Evolutionary conservation across 2,113 vertebrate species (phyloP).

Genomic region (Pelodiscus sinensis): DNA sequence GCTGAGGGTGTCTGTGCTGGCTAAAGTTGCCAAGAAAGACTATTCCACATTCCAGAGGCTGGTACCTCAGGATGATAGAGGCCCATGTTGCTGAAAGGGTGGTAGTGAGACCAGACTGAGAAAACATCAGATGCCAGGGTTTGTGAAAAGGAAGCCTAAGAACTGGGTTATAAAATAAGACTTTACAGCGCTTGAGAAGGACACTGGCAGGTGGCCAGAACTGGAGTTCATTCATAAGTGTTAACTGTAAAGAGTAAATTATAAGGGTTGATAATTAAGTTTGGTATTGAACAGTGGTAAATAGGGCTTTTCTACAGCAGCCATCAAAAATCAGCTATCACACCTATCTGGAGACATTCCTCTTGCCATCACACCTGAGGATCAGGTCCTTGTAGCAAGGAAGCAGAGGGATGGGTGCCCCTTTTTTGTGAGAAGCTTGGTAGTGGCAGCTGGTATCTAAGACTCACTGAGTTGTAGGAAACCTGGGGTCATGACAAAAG

Average conservation of each 20-base stretch:
- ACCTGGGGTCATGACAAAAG: not conserved
- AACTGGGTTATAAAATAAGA: not conserved
- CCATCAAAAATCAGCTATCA: not conserved
- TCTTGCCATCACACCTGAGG: not conserved
- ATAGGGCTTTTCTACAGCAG: not conserved
- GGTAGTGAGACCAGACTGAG: not conserved
- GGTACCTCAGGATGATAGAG: not conserved
- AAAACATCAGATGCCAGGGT: not conserved
- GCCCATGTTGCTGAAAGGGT: not conserved
- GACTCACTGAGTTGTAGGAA: not conserved
- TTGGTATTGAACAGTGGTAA: not conserved
- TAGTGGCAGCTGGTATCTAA: not conserved
- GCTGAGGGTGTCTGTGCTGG: not conserved
- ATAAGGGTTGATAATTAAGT: not conserved
- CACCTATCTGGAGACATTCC: not conserved
- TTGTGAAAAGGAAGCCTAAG: not conserved
- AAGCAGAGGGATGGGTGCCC: not conserved
- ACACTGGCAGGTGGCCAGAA: not conserved
- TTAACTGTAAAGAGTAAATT: not conserved
- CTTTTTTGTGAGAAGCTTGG: not conserved
- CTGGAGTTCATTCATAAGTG: not conserved
- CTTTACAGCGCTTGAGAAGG: not conserved
- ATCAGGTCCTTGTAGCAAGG: not conserved
- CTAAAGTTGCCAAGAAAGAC: not conserved
- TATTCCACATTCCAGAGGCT: not conserved